Conservation (phyloP, 2,888 invertebrate genomes). For the Cataglyphis albicans region DNA sequence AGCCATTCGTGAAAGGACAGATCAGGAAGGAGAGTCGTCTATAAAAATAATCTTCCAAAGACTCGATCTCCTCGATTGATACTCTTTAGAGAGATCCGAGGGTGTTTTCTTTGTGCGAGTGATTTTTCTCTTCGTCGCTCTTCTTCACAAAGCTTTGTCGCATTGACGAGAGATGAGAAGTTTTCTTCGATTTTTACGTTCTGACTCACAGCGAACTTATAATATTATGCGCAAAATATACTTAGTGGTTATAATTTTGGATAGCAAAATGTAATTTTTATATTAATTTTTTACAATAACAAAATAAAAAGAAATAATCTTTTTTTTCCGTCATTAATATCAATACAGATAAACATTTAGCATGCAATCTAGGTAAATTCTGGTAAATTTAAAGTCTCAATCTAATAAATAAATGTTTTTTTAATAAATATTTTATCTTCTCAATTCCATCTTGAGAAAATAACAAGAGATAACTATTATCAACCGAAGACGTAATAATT, state of each 20-base stretch:
- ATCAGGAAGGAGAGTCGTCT: constrained; percentile 77
- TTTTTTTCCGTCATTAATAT: neutral
- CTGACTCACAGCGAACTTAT: constrained; percentile 19
- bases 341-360: neutral
- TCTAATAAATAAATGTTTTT: neutral
- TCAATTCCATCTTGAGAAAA: neutral
- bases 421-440: neutral
- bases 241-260: neutral
- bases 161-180: constrained; percentile 71
- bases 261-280: neutral
- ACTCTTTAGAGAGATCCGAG: constrained; percentile 71
- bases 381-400: neutral
- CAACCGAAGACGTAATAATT: constrained; percentile 43
- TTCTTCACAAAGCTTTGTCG: constrained; percentile 67
- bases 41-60: constrained; percentile 80
- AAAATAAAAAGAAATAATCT: neutral
- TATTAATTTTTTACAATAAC: neutral
- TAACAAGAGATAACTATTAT: neutral
- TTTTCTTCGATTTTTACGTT: constrained; percentile 58
- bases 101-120: constrained; percentile 72
- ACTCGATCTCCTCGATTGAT: constrained; percentile 80
- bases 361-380: neutral
- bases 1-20: constrained; percentile 83
- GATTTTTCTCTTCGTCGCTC: constrained; percentile 62
- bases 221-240: neutral